Conservation (phyloP, 2,797 vertebrate species). For the Spheniscus humboldti region DNA sequence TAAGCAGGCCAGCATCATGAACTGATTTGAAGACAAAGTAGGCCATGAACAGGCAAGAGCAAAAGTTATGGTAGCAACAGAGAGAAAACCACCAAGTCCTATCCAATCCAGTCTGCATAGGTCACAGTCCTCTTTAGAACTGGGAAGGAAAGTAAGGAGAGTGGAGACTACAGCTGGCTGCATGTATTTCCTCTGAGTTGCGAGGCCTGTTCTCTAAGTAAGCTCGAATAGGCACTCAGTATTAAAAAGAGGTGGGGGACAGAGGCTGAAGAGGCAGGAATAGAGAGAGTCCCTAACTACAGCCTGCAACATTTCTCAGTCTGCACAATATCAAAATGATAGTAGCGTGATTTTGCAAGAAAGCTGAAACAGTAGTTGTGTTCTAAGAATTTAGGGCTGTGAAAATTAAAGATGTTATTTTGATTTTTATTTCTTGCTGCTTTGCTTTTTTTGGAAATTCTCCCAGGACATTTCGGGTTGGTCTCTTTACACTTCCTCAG, state of each 20-base stretch:
- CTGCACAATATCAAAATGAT: not conserved
- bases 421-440: not conserved
- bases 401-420: not conserved
- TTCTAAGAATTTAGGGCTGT: not conserved
- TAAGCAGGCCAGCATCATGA: not conserved
- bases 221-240: not conserved
- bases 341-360: not conserved
- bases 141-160: not conserved
- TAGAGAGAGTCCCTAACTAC: not conserved
- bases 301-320: not conserved
- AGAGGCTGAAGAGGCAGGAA: not conserved
- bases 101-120: not conserved
- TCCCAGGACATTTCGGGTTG: constrained; percentile 43
- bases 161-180: not conserved
- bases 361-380: not conserved
- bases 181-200: not conserved
- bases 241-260: not conserved
- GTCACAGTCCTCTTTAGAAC: not conserved
- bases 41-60: not conserved
- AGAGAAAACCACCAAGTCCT: not conserved
- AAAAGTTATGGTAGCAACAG: not conserved
- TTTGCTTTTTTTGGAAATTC: constrained; percentile 52
- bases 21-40: not conserved
- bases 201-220: not conserved
- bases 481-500: constrained; percentile 15